Evolutionary conservation across 2,888 invertebrate genomes (phyloP), one percentile per base, ranked within the genome.

Genomic region (Buathra laborator): DNA sequence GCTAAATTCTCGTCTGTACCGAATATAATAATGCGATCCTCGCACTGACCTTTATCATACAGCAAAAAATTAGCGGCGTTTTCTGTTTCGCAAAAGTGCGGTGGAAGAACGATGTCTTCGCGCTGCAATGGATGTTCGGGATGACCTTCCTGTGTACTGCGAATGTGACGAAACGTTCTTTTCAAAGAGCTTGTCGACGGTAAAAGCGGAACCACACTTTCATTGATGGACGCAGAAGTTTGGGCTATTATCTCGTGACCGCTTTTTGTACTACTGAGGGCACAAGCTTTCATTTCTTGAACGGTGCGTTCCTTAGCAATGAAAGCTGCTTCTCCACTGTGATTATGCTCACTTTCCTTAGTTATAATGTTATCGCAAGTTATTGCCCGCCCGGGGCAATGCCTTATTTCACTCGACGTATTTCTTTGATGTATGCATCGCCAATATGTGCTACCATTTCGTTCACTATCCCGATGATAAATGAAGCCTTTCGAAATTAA

Each of bases 251-350:
- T 19, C 19, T 19, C 19, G 19, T 19, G 19, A 19, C 19, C 19
- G 19, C 19, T 19, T 19, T 19, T 19, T 19, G 19, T 19, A 19
- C 19, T 19, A 19, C 19, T 19, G 19, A 19, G 19, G 19, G 19
- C 19, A 19, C 19, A 19, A 19, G 0, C 19, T 19, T 19, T 19
- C 19, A 19, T 19, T 19, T 19, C 19, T 19, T 19, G 19, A 19
- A 19, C 0, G 19, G 19, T 19, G 19, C 19, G 19, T 67, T 67
- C 67, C 44, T 67, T 67, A 12, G 67, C 46, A 16, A 67, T 44
- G 67, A 67, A 19, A 67, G 44, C 67, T 19, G 67, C 67, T 19
- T 67, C 44, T 16, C 67, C 67, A 67, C 67, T 44, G 24, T 67
- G 44, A 46, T 67, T 67, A 44, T 67, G 67, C 10, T 16, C 19